These are phyloP conservation scores for Atherinomorus stipes DNA, from an alignment of 2,113 vertebrate species.

Conservation along the genomic window DNA sequence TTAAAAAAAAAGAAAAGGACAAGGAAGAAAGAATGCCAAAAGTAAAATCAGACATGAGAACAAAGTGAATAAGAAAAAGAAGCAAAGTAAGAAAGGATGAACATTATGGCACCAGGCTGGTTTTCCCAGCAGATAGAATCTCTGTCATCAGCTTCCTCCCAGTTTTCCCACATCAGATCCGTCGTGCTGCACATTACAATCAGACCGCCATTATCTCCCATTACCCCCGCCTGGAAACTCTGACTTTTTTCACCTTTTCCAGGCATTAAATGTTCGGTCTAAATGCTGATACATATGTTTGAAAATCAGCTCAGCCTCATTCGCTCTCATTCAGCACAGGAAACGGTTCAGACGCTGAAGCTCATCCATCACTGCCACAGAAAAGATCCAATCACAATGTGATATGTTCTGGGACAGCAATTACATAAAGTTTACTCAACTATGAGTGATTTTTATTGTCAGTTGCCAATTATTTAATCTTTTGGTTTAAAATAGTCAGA, in stretches of 20 bases:
- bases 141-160: slow-evolving; percentile 46
- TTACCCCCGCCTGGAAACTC: slow-evolving; percentile 52
- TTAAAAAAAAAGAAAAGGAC: background rate
- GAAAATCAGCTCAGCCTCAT: background rate
- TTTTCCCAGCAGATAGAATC: slow-evolving; percentile 73
- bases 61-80: no score
- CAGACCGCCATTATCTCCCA: slow-evolving; percentile 63
- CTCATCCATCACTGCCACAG: slow-evolving; percentile 42
- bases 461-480: slow-evolving; percentile 19
- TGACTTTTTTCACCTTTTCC: slow-evolving; percentile 24
- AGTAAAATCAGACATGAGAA: background rate
- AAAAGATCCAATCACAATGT: slow-evolving; percentile 24
- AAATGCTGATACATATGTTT: slow-evolving; percentile 8
- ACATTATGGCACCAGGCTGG: background rate
- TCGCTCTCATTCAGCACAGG: slow-evolving; percentile 23
- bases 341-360: slow-evolving; percentile 7
- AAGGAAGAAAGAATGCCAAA: background rate
- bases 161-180: slow-evolving; percentile 56
- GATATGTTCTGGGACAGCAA: slow-evolving; percentile 1
- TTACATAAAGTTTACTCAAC: slow-evolving; percentile 12
- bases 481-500: slow-evolving; percentile 6
- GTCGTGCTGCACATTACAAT: slow-evolving; percentile 51
- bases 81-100: background rate
- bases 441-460: slow-evolving; percentile 7
- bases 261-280: slow-evolving; percentile 19